Evolutionary conservation across 2,797 vertebrate genomes (phyloP).

Genomic region (Pangasius djambal): DNA sequence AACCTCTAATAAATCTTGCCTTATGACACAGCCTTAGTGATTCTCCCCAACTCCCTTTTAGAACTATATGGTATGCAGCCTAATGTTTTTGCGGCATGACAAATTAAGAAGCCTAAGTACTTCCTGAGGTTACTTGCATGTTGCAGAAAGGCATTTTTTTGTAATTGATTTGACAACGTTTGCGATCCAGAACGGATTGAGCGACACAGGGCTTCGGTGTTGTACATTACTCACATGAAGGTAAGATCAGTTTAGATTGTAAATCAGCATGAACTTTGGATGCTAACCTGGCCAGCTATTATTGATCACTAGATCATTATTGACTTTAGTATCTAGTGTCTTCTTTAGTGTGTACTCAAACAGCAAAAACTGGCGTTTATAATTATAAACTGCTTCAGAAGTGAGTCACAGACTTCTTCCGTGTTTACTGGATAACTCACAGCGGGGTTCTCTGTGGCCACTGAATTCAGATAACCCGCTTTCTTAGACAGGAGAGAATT

Average conservation of each 20-base stretch:
- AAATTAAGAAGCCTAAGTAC: slow-evolving; percentile 51
- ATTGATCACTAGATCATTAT: neutral
- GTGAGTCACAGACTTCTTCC: neutral
- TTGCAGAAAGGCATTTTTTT: neutral
- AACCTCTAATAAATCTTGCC: slow-evolving; percentile 59
- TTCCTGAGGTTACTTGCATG: slow-evolving; percentile 51
- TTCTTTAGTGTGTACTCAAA: neutral
- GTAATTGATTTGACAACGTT: slow-evolving; percentile 37
- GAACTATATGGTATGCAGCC: slow-evolving; percentile 27
- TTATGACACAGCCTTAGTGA: slow-evolving; percentile 51
- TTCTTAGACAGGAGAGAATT: slow-evolving; percentile 46
- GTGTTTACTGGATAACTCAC: slow-evolving; percentile 34
- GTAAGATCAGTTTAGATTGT: neutral
- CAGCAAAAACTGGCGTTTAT: neutral
- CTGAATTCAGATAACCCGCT: slow-evolving; percentile 44
- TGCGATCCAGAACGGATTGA: slow-evolving; percentile 11
- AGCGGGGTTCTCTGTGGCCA: slow-evolving; percentile 27
- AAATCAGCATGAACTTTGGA: neutral
- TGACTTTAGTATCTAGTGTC: neutral
- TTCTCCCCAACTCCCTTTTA: slow-evolving; percentile 33
- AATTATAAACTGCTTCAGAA: neutral
- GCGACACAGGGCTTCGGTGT: neutral
- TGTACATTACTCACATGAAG: neutral
- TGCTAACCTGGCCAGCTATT: neutral
- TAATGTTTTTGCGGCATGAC: slow-evolving; percentile 51